phyloP scores from a whole-genome alignment of 2,113 vertebrate genomes.

The Cryptotis parvus region DNA sequence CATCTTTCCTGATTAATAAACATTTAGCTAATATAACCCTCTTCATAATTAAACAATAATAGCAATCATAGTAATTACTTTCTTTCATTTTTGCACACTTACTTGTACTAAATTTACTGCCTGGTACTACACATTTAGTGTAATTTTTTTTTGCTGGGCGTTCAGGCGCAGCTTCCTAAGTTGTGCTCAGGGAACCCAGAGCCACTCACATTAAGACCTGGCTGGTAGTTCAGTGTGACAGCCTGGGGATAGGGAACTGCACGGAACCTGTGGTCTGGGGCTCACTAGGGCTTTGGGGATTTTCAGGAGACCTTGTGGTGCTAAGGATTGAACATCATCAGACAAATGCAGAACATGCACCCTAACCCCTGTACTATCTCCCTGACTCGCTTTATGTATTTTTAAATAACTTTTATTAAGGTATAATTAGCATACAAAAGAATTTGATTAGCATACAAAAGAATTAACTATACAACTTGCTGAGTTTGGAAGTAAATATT shows the following conservation, averaged over 20 bases:
- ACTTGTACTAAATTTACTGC: background rate
- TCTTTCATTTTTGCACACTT: background rate
- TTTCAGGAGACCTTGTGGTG: too few relatives aligned
- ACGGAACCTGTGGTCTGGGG: too few relatives aligned
- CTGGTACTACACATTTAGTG: background rate
- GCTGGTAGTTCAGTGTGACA: too few relatives aligned
- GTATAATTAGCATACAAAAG: background rate
- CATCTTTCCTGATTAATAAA: slow-evolving; percentile 17
- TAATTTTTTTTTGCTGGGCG: too few relatives aligned
- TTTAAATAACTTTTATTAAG: background rate
- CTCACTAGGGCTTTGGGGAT: too few relatives aligned
- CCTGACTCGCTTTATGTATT: background rate
- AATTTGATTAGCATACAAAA: background rate
- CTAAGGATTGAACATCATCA: too few relatives aligned
- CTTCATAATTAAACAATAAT: background rate
- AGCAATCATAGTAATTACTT: background rate
- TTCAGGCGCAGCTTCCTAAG: too few relatives aligned
- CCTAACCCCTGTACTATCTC: too few relatives aligned
- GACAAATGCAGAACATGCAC: too few relatives aligned
- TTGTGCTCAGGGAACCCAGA: too few relatives aligned
- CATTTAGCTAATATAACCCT: background rate
- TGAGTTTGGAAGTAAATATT: background rate
- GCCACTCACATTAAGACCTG: too few relatives aligned
- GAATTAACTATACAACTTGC: background rate
- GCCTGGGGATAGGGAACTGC: too few relatives aligned